A percentile compares a stretch with the other conserved stretches of the same genome.
Evolutionary conservation across 2,797 vertebrate genomes (phyloP).

Genomic region (Lerista edwardsae): DNA sequence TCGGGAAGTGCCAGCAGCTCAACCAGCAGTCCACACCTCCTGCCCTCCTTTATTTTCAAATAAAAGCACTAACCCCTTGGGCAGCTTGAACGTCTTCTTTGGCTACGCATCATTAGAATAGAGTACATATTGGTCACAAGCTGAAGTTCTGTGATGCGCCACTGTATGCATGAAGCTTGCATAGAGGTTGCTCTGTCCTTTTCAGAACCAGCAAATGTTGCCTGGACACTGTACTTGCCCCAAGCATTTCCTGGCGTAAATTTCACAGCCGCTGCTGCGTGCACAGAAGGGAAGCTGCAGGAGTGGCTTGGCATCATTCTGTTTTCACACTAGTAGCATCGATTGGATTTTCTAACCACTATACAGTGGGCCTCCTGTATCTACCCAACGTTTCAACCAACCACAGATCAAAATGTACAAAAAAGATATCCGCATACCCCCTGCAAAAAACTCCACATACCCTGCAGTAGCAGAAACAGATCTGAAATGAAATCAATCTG

Average conservation of each 20-base stretch:
- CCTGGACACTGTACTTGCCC: too few species aligned
- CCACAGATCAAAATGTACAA: too few species aligned
- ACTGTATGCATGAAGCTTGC: not conserved
- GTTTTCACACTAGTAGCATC: not conserved
- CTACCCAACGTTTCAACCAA: too few species aligned
- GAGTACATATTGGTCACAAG: not conserved
- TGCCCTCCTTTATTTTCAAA: not conserved
- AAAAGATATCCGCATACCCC: too few species aligned
- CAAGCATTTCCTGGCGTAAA: too few species aligned
- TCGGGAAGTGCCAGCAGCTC: too few species aligned
- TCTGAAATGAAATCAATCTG: too few species aligned
- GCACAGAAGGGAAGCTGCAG: not conserved
- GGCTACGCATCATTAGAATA: not conserved
- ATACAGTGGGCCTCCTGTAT: too few species aligned
- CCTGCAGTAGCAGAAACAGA: too few species aligned
- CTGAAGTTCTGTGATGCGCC: not conserved
- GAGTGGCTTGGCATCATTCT: not conserved
- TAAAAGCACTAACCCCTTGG: not conserved
- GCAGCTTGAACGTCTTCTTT: not conserved
- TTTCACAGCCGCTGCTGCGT: too few species aligned
- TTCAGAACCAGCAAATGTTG: not conserved
- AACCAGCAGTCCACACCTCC: too few species aligned
- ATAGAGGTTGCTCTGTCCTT: not conserved
- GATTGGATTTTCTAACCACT: not conserved
- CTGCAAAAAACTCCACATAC: too few species aligned